Evolutionary conservation across 2,797 vertebrate species (phyloP), one percentile per base, ranked within the genome.

Genomic region (Microctenopoma stevenorrisi): DNA sequence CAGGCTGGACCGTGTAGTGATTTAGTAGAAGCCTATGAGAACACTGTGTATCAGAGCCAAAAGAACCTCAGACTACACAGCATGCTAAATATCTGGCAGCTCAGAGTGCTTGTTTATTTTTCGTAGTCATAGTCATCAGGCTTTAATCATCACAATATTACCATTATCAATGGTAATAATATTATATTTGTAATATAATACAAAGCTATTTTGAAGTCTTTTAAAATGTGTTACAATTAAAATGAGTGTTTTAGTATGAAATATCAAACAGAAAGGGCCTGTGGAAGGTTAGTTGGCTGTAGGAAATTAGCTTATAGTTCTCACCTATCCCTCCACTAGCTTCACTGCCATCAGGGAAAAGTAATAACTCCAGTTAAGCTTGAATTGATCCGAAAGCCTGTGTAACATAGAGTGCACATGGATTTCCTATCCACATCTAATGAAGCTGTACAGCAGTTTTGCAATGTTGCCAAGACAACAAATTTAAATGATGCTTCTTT

Each of bases 31-130:
- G 54, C 38, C 38, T 4, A 53, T 22, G 30, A 80, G 77, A 67
- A 72, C 66, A 66, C 46, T 69, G 68, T 55, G 37, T 68, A 60
- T 74, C 51, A 15, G 54, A 83, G 78, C 77, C 79, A 79, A 74
- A 82, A 72, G 13, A 58, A 69, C 59, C 46, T 51, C 22, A 66
- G 50, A 78, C 67, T 70, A 50, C 68, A 73, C 75, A 76, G 57
- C 47, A 52, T 68, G 62, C 71, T 72, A 65, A 58, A 81, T 84
- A 81, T 84, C 72, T 83, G 56, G 64, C 78, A 79, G 52, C 80
- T 76, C 8, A 49, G 30, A 47, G 58, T 70, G 76, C 77, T 77
- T 82, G 57, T 35, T 80, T 59, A 70, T 55, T 74, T 64, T 66
- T 53, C 22, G 68, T 64, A 58, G 48, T 33, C n/a, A n/a, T 4